Percentiles rank a stretch among this genome's conserved stretches.
These are phyloP conservation scores for Melangyna quadrimaculata DNA, from an alignment of 2,888 invertebrate genomes.

Conservation along the genomic window DNA sequence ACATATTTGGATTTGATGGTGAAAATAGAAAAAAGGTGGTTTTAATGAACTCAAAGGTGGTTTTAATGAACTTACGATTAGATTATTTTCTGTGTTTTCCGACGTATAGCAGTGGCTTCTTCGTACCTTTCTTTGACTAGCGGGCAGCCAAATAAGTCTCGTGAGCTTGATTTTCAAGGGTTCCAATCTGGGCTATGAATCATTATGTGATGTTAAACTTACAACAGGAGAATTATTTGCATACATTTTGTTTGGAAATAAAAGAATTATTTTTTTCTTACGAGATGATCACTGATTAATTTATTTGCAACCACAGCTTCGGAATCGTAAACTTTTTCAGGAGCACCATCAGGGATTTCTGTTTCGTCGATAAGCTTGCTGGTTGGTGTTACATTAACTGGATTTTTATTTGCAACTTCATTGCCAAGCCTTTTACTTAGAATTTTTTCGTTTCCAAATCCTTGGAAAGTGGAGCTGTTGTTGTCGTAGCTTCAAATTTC, in stretches of 20 bases:
- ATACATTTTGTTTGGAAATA: background rate
- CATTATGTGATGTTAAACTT: conserved; percentile 82
- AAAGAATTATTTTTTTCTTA: conserved; percentile 74
- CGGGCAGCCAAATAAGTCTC: conserved; percentile 92
- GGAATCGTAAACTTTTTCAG: too few species aligned
- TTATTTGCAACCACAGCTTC: too few species aligned
- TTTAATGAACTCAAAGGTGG: background rate
- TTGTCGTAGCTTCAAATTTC: too few species aligned
- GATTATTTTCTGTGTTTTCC: conserved; percentile 72
- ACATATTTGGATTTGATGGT: conserved; percentile 74
- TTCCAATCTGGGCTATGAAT: conserved; percentile 86
- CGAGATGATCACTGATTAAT: too few species aligned
- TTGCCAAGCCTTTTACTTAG: too few species aligned
- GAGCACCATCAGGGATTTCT: too few species aligned
- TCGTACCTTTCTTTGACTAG: conserved; percentile 90
- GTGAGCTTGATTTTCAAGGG: conserved; percentile 91
- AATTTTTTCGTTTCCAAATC: too few species aligned
- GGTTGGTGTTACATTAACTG: too few species aligned
- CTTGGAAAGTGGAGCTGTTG: too few species aligned
- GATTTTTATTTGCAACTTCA: too few species aligned
- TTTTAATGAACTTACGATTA: conserved; percentile 73
- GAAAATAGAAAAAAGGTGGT: conserved; percentile 56
- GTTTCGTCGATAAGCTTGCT: too few species aligned
- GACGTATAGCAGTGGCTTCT: conserved; percentile 87
- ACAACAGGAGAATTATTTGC: background rate